A percentile compares a stretch with the other conserved stretches of the same genome.
These are phyloP conservation scores for Aurelia coerulea DNA, from an alignment of 30 jellyfish, hydroid and myxozoan genomes.

Conservation along the genomic window DNA sequence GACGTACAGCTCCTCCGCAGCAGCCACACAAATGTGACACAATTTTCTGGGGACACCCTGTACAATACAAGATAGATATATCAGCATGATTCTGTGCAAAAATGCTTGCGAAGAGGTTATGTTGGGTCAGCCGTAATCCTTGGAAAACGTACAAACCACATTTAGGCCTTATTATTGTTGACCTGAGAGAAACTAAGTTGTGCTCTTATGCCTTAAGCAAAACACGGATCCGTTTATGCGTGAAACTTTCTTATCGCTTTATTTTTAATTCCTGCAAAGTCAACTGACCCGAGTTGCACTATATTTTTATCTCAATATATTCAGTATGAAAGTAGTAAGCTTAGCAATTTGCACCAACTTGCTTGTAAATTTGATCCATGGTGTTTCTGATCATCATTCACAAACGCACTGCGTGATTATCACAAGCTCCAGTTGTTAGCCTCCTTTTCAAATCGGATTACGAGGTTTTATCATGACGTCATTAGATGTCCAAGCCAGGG, in stretches of 20 bases:
- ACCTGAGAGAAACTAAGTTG: slow-evolving; percentile 12
- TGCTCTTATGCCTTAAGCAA: slow-evolving; percentile 14
- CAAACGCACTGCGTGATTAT: background rate
- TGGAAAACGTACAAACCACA: slow-evolving; percentile 17
- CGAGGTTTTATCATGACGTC: background rate
- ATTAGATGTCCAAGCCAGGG: background rate
- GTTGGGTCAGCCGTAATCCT: background rate
- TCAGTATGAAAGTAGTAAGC: slow-evolving; percentile 5
- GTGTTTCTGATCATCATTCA: background rate
- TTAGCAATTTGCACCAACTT: slow-evolving; percentile 19
- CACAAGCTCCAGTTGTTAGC: background rate
- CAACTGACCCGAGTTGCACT: slow-evolving; percentile 56
- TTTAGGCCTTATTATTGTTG: slow-evolving; percentile 12
- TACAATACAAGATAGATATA: no score
- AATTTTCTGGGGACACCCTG: no score
- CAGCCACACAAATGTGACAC: no score
- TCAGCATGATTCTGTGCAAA: no score
- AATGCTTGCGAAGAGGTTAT: no score
- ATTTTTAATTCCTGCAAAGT: slow-evolving; percentile 28
- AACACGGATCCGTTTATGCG: slow-evolving; percentile 31
- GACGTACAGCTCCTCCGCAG: no score
- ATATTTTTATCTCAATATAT: background rate
- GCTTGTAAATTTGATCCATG: background rate
- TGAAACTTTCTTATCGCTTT: slow-evolving; percentile 38
- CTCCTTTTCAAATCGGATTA: slow-evolving; percentile 23